These are phyloP conservation scores for Erebia palarica DNA, from an alignment of 2,888 invertebrate genomes.

Conservation along the genomic window DNA sequence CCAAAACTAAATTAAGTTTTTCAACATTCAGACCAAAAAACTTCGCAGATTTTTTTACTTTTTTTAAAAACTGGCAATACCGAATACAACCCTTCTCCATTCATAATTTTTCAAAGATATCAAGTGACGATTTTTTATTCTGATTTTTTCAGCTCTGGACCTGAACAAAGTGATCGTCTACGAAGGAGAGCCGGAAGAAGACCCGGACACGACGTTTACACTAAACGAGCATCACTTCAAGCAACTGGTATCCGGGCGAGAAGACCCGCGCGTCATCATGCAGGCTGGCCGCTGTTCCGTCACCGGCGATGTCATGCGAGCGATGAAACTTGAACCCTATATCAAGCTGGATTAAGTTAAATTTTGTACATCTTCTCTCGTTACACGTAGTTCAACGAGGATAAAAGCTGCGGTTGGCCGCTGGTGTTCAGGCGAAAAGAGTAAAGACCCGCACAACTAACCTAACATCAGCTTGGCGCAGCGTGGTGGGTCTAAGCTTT, in stretches of 20 bases:
- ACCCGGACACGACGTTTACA: constrained; percentile 76
- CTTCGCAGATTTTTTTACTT: too few species aligned
- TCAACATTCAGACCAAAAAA: too few species aligned
- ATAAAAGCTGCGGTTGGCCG: too few species aligned
- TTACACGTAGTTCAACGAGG: too few species aligned
- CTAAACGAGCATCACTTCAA: constrained; percentile 72
- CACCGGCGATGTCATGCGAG: constrained; percentile 78
- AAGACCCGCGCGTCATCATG: constrained; percentile 69
- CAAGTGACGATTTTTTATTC: not conserved
- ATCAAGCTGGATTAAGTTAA: constrained; percentile 58
- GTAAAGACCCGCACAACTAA: too few species aligned
- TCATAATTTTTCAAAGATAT: too few species aligned
- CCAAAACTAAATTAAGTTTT: too few species aligned
- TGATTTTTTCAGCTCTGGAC: constrained; percentile 66
- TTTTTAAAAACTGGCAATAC: too few species aligned
- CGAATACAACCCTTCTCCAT: too few species aligned
- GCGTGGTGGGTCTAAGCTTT: too few species aligned
- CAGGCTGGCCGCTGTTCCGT: constrained; percentile 77
- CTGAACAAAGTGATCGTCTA: constrained; percentile 68
- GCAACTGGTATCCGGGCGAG: constrained; percentile 68
- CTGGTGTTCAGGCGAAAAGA: too few species aligned
- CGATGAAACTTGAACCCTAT: constrained; percentile 78
- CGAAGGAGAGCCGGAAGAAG: constrained; percentile 72
- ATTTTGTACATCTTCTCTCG: not conserved
- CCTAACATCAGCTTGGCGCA: too few species aligned